Conservation (phyloP, 2,797 vertebrate species). For the Parambassis ranga region DNA sequence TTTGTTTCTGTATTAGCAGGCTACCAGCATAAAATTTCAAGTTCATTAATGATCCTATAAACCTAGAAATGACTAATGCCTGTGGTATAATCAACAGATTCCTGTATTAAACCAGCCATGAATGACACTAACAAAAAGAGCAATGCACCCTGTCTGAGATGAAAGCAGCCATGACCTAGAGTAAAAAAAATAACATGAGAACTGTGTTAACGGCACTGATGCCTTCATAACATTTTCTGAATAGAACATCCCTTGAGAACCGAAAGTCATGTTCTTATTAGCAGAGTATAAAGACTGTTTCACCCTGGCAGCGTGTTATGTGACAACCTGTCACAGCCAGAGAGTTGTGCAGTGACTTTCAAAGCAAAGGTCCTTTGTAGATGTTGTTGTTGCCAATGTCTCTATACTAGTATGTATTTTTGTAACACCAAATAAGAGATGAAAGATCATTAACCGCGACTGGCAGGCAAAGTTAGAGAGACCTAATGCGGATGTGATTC, state of each 20-base stretch:
- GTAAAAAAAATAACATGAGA: not conserved
- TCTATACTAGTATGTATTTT: too few species aligned
- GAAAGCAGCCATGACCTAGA: not conserved
- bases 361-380: not conserved
- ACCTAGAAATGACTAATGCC: too few species aligned
- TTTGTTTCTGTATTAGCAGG: too few species aligned
- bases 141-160: not conserved
- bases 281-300: not conserved
- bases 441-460: not conserved
- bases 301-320: not conserved
- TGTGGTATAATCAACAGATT: too few species aligned
- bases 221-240: not conserved
- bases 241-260: not conserved
- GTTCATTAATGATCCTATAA: too few species aligned
- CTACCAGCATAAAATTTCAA: too few species aligned
- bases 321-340: not conserved
- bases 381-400: too few species aligned
- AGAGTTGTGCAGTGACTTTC: not conserved
- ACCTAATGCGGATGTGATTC: slow-evolving; percentile 17
- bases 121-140: too few species aligned
- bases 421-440: not conserved
- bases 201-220: not conserved
- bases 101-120: too few species aligned
- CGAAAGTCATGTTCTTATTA: not conserved
- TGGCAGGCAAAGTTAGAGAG: slow-evolving; percentile 5